Evolutionary conservation across 2,888 invertebrate genomes (phyloP).

Genomic region (Torymus texanus): DNA sequence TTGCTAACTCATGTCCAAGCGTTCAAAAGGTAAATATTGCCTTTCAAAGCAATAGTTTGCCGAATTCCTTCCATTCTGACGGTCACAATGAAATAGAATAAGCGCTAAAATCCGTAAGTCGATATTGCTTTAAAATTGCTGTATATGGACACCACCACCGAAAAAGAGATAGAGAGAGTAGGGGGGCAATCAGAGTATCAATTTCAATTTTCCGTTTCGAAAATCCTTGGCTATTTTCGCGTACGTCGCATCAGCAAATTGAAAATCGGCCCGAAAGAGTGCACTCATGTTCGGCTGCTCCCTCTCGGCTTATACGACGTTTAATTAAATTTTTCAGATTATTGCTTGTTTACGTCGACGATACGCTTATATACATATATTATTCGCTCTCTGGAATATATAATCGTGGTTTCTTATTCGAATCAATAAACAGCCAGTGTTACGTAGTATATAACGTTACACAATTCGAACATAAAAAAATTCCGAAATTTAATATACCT

Average conservation of each 20-base stretch:
- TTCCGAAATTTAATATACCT: too few species aligned
- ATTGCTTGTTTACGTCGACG: too few species aligned
- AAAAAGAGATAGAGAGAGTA: not conserved
- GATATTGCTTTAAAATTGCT: not conserved
- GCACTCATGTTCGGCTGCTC: too few species aligned
- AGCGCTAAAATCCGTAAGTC: not conserved
- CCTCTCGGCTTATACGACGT: not conserved
- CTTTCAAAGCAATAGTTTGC: constrained; percentile 1
- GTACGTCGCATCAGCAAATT: too few species aligned
- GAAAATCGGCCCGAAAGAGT: too few species aligned
- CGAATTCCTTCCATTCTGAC: not conserved
- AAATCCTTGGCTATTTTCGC: not conserved
- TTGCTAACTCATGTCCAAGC: too few species aligned
- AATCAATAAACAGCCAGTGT: too few species aligned
- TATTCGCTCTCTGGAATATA: too few species aligned
- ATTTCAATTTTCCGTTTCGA: constrained; percentile 7
- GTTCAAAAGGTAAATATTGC: not conserved
- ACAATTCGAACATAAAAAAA: too few species aligned
- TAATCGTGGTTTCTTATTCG: too few species aligned
- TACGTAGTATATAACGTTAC: too few species aligned
- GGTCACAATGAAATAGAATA: constrained; percentile 1
- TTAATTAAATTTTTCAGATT: not conserved
- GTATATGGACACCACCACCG: not conserved
- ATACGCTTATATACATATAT: too few species aligned
- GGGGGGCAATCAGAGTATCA: not conserved